Percentiles rank a stretch among this genome's conserved stretches.
Conservation (phyloP, 2,797 vertebrate species). For the Myioborus melanocephalus region DNA sequence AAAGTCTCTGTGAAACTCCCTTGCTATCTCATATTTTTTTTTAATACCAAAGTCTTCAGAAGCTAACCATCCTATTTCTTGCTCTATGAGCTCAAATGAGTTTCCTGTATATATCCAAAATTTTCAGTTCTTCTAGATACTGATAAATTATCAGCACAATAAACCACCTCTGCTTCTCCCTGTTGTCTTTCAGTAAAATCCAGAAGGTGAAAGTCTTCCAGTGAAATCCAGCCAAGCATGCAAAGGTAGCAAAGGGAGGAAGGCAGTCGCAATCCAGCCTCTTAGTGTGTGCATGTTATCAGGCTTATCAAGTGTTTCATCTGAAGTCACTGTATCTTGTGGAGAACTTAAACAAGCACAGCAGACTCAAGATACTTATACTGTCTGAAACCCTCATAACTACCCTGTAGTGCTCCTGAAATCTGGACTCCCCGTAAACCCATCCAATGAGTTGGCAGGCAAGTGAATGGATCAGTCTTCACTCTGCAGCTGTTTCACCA, state of each 20-base stretch:
- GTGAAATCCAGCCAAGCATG: not conserved
- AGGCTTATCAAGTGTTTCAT: not conserved
- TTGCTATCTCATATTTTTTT: not conserved
- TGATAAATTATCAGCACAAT: not conserved
- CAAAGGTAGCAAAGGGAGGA: not conserved
- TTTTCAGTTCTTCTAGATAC: not conserved
- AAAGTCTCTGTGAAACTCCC: not conserved
- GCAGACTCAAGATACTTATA: not conserved
- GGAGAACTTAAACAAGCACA: not conserved
- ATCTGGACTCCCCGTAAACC: not conserved
- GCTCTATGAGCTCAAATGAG: not conserved
- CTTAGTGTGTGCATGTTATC: rapidly evolving
- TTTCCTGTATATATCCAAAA: not conserved
- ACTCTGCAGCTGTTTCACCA: not conserved
- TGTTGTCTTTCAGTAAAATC: not conserved
- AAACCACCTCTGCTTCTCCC: not conserved
- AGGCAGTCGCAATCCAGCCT: not conserved
- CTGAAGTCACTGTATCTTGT: not conserved
- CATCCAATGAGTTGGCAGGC: rapidly evolving
- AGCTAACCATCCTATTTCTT: not conserved
- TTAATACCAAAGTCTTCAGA: not conserved
- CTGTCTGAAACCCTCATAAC: not conserved
- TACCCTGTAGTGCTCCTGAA: not conserved
- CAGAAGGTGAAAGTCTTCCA: not conserved
- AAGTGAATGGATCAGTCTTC: rapidly evolving